Evolutionary conservation across 2,113 vertebrate species (phyloP).

Genomic region (zebrafish (Danio rerio)): GRCz12tu NC_133183.1:21966001-21966500

Average conservation of each 20-base stretch:
- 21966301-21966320: background rate
- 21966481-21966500: background rate
- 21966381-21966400: background rate
- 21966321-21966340: background rate
- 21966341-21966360: background rate
- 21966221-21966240: background rate
- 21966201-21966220: background rate
- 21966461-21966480: no score
- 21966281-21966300: background rate
- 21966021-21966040: no score
- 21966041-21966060: no score
- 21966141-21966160: no score
- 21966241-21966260: background rate
- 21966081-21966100: no score
- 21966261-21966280: background rate
- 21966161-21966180: background rate
- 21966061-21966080: no score
- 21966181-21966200: background rate
- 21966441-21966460: no score
- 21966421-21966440: no score
- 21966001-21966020: no score
- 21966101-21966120: no score
- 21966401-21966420: background rate
- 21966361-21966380: slow-evolving; percentile 11
- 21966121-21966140: no score